Percentiles rank a stretch among this genome's conserved stretches.
These are phyloP conservation scores for Eutolmus rufibarbis DNA, from an alignment of 2,888 invertebrate species.

Conservation along the genomic window DNA sequence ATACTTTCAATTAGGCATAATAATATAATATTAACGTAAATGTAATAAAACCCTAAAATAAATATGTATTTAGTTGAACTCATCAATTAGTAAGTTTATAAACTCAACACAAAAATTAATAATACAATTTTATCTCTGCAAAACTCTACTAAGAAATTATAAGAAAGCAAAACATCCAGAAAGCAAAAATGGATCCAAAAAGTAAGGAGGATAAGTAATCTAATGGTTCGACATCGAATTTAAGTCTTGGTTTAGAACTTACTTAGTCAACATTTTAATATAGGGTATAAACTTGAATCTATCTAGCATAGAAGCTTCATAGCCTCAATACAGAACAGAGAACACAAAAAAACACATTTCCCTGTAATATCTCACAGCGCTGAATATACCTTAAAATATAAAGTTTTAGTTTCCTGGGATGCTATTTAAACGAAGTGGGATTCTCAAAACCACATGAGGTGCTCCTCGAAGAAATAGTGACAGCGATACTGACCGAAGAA, in stretches of 20 bases:
- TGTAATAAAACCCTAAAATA: too few relatives aligned
- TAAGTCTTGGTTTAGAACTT: neutral
- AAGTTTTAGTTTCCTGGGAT: constrained; percentile 30
- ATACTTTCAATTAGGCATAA: too few relatives aligned
- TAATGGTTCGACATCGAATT: neutral
- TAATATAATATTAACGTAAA: too few relatives aligned
- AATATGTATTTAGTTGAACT: too few relatives aligned
- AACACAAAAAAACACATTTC: neutral
- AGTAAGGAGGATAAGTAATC: neutral
- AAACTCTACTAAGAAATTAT: too few relatives aligned
- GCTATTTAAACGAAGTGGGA: neutral
- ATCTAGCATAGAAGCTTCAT: neutral
- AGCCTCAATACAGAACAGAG: neutral
- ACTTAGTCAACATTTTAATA: neutral
- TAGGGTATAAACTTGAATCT: neutral
- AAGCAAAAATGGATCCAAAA: too few relatives aligned
- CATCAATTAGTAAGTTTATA: too few relatives aligned
- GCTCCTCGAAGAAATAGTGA: constrained; percentile 49
- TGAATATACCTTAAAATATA: neutral
- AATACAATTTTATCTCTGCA: too few relatives aligned
- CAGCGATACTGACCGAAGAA: constrained; percentile 47
- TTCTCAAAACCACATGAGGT: constrained; percentile 44
- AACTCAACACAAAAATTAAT: too few relatives aligned
- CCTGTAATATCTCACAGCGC: neutral
- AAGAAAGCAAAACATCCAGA: too few relatives aligned